Conservation (phyloP, 2,888 invertebrate genomes). For the Nudaria mundana region DNA sequence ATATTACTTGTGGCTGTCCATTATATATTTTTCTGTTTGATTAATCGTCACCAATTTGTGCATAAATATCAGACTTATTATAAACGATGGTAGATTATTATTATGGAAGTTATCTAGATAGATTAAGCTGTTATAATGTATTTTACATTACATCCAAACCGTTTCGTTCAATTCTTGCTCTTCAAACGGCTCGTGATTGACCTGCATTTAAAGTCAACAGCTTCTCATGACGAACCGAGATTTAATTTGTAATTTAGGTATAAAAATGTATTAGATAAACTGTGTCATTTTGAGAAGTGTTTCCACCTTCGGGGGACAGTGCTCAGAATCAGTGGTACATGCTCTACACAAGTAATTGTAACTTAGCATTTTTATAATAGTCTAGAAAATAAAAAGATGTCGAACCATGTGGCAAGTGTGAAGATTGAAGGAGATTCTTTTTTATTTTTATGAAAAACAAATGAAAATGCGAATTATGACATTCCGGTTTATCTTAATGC, state of each 20-base stretch:
- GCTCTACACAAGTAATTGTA: slow-evolving; percentile 79
- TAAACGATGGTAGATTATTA: slow-evolving; percentile 77
- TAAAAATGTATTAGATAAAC: slow-evolving; percentile 73
- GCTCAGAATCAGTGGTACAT: slow-evolving; percentile 71
- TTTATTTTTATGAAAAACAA: slow-evolving; percentile 73
- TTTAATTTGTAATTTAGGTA: slow-evolving; percentile 76
- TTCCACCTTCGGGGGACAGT: slow-evolving; percentile 58
- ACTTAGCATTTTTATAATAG: slow-evolving; percentile 81
- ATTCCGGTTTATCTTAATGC: slow-evolving; percentile 81
- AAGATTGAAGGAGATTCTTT: slow-evolving; percentile 64
- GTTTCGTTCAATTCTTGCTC: slow-evolving; percentile 57
- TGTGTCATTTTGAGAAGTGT: slow-evolving; percentile 70
- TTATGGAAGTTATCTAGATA: slow-evolving; percentile 78
- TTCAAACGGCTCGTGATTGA: slow-evolving; percentile 60
- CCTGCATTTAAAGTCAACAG: slow-evolving; percentile 72
- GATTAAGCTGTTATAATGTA: slow-evolving; percentile 80
- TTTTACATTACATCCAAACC: slow-evolving; percentile 69
- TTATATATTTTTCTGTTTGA: slow-evolving; percentile 36
- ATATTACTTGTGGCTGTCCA: slow-evolving; percentile 57
- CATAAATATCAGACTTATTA: slow-evolving; percentile 70
- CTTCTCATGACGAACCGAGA: slow-evolving; percentile 71
- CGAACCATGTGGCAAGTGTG: slow-evolving; percentile 68
- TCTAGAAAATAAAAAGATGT: slow-evolving; percentile 78
- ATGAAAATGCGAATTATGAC: slow-evolving; percentile 76
- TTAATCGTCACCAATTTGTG: slow-evolving; percentile 51